Percentiles rank a stretch among this genome's conserved stretches.
phyloP scores from a whole-genome alignment of 1,140 invertebrate species.

The Akabosia matsudoensis region DNA sequence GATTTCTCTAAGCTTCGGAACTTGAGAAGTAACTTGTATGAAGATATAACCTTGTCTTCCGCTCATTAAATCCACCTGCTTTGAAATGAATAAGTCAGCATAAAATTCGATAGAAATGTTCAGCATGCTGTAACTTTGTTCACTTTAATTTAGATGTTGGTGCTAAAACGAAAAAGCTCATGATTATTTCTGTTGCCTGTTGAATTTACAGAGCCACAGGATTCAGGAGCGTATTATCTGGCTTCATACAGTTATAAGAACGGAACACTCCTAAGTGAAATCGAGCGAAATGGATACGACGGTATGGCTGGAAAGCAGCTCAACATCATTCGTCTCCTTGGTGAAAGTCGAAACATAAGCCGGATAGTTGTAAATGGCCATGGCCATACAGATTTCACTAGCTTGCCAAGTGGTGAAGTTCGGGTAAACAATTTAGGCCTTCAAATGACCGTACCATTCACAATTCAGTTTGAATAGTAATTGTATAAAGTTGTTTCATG shows the following conservation, averaged over 20 bases:
- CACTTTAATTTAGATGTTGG: neutral
- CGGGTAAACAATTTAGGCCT: slow-evolving; percentile 4
- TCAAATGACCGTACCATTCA: neutral
- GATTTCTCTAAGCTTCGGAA: too few relatives aligned
- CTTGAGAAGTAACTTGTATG: too few relatives aligned
- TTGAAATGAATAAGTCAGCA: too few relatives aligned
- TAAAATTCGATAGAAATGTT: too few relatives aligned
- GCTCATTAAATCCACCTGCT: too few relatives aligned
- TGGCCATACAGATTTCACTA: slow-evolving; percentile 19
- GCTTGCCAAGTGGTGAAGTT: slow-evolving; percentile 25
- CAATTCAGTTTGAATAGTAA: slow-evolving; percentile 20
- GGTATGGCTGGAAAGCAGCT: neutral
- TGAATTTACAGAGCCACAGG: neutral
- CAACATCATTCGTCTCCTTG: slow-evolving; percentile 32
- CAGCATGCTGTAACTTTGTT: too few relatives aligned
- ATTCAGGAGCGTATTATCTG: neutral
- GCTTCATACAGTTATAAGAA: neutral
- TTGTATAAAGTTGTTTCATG: neutral
- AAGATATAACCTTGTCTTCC: too few relatives aligned
- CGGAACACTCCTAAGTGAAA: neutral
- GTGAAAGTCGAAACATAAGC: slow-evolving; percentile 22
- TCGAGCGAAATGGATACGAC: neutral
- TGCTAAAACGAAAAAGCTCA: too few relatives aligned
- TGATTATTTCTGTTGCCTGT: neutral
- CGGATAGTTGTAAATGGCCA: slow-evolving; percentile 28